These are phyloP conservation scores for Platyrinchus mystaceus DNA, from an alignment of 2,797 vertebrate species.

Conservation along the genomic window DNA sequence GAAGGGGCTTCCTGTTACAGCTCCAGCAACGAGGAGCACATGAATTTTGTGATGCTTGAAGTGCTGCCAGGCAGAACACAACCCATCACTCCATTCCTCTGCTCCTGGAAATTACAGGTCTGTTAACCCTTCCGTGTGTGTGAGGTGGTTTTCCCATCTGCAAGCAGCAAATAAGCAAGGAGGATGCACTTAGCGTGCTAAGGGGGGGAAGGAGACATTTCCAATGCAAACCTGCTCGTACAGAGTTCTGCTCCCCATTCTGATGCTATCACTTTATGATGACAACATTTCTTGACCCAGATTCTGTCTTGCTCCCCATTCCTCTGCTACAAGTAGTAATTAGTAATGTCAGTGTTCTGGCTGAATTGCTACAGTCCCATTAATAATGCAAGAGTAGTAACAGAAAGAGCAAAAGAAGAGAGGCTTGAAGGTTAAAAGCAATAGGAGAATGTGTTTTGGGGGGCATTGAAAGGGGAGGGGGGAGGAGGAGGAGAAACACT, in stretches of 20 bases:
- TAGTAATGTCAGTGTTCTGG: constrained; percentile 63
- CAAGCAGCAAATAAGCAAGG: background rate
- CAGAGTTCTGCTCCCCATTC: background rate
- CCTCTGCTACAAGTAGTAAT: constrained; percentile 54
- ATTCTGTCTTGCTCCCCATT: constrained; percentile 37
- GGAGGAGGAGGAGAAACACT: background rate
- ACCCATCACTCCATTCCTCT: background rate
- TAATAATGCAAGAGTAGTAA: constrained; percentile 72
- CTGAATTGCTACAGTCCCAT: constrained; percentile 53
- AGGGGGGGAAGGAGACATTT: background rate
- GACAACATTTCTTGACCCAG: constrained; percentile 26
- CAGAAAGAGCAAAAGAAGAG: background rate
- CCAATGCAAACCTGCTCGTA: background rate
- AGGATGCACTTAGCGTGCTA: accelerated
- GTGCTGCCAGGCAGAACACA: background rate
- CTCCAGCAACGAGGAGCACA: background rate
- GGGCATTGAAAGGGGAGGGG: background rate
- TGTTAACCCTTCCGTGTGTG: background rate
- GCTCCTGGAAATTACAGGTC: background rate
- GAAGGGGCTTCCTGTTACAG: background rate
- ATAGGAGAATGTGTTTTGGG: background rate
- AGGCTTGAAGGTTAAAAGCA: constrained; percentile 76
- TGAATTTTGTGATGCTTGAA: background rate
- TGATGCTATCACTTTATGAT: background rate
- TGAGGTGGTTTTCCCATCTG: background rate